Percentiles rank a stretch among this genome's conserved stretches.
Evolutionary conservation across 2,113 vertebrate species (phyloP).

Genomic region (Calidris pygmaea): DNA sequence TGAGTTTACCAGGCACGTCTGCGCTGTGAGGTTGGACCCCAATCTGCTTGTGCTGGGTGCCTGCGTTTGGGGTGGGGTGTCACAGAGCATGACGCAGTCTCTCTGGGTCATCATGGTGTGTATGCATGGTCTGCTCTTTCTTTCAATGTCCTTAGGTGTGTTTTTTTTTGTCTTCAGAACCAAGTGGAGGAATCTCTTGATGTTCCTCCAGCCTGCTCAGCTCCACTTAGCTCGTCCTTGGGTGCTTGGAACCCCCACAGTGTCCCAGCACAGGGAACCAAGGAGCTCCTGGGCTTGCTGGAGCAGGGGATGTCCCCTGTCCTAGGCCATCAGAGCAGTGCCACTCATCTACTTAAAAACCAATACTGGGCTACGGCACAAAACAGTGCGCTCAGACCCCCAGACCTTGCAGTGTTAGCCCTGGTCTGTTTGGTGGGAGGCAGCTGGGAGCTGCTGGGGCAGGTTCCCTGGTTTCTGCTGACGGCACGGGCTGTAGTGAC

Average conservation of each 20-base stretch:
- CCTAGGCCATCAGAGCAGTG: not conserved
- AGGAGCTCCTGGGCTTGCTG: not conserved
- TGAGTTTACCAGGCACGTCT: not conserved
- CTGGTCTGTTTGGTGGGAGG: not conserved
- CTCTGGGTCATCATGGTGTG: accelerated
- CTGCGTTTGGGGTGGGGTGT: accelerated
- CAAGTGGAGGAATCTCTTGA: not conserved
- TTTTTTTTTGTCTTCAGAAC: not conserved
- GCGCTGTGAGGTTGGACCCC: not conserved
- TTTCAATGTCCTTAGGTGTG: not conserved
- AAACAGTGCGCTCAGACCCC: not conserved
- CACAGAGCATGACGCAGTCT: not conserved
- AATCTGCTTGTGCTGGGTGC: not conserved
- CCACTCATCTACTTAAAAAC: accelerated
- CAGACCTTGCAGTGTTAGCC: not conserved
- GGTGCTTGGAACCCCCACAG: not conserved
- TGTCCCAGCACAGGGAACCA: not conserved
- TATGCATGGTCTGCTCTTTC: not conserved
- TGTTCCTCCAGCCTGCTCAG: not conserved
- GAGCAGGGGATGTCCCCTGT: not conserved
- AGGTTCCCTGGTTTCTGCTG: not conserved
- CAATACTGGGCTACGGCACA: accelerated
- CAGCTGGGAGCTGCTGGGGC: not conserved
- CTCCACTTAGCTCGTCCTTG: not conserved
- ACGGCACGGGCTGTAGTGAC: not conserved